Evolutionary conservation across 2,888 invertebrate genomes (phyloP), one percentile per base, ranked within the genome.

Genomic region (Spodoptera picta): DNA sequence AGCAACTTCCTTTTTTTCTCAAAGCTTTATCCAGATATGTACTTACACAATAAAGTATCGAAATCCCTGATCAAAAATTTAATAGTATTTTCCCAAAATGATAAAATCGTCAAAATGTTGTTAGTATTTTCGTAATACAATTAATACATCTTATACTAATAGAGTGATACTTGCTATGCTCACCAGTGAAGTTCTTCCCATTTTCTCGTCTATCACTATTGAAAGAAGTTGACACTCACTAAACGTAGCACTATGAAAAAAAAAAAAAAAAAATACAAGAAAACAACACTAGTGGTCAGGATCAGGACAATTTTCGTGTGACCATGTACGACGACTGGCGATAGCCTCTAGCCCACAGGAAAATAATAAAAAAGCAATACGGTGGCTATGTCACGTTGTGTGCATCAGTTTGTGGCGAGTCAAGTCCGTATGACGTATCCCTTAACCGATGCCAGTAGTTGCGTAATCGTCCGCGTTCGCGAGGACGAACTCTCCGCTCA

Each of bases 321-420:
- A 65, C 77, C 79, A 66, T 77, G 72, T 77, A 63, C 64, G 52
- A 61, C 66, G 59, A 78, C 75, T 81, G 78, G n/a, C 65, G 65
- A 67, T 75, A 77, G 70, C 70, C 73, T 80, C 76, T 76, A 81
- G 69, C 81, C 81, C 83, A 85, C 87, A 92, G 91, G 92, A 91
- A 92, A 92, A 92, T 78, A 56, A 73, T 87, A 84, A 91, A 88
- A 80, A 81, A 86, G 87, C 83, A 87, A 90, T 91, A 89, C 84
- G 87, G 84, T 83, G 87, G 87, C 86, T 83, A 79, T 84, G 86
- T 91, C 92, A 92, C 92, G 91, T 90, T 84, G 77, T 85, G 77
- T 69, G 72, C 72, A 75, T 75, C 65, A 60, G 71, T 75, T 78
- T 79, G 81, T 71, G 80, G 76, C 75, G 77, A 84, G 82, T 83